Evolutionary conservation across 2,797 vertebrate species (phyloP).

Genomic region (Poecilia picta): DNA sequence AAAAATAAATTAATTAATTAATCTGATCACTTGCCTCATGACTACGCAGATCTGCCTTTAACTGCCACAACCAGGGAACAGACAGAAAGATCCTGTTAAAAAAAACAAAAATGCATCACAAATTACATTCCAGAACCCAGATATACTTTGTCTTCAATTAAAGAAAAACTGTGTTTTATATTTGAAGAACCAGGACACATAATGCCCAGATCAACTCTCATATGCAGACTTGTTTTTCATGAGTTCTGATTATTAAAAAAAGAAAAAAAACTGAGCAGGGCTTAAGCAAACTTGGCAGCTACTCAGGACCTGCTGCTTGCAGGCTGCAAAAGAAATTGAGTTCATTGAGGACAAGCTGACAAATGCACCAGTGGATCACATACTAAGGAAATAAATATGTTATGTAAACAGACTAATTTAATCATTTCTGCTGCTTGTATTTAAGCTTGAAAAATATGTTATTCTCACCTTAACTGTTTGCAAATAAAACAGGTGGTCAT

Average conservation of each 20-base stretch:
- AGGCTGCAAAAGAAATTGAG: neutral
- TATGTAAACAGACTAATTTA: neutral
- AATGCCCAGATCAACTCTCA: neutral
- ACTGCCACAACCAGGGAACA: neutral
- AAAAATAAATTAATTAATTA: neutral
- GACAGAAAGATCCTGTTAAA: slow-evolving; percentile 30
- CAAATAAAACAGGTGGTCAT: neutral
- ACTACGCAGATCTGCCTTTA: slow-evolving; percentile 6
- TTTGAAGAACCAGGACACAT: slow-evolving; percentile 5
- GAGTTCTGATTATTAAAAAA: neutral
- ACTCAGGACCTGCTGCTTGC: neutral
- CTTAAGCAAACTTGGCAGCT: neutral
- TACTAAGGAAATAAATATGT: neutral
- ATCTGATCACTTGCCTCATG: slow-evolving; percentile 25
- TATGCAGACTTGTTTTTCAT: neutral
- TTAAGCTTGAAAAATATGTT: neutral
- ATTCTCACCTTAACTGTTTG: neutral
- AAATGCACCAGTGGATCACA: neutral
- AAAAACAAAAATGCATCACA: slow-evolving; percentile 37
- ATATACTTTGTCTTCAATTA: slow-evolving; percentile 19
- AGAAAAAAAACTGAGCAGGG: neutral
- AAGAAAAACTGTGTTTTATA: slow-evolving; percentile 31
- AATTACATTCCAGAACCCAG: slow-evolving; percentile 26
- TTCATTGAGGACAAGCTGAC: neutral
- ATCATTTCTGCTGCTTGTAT: neutral